Conservation (phyloP, 2,113 vertebrate genomes). For the Neolamprologus brichardi region DNA sequence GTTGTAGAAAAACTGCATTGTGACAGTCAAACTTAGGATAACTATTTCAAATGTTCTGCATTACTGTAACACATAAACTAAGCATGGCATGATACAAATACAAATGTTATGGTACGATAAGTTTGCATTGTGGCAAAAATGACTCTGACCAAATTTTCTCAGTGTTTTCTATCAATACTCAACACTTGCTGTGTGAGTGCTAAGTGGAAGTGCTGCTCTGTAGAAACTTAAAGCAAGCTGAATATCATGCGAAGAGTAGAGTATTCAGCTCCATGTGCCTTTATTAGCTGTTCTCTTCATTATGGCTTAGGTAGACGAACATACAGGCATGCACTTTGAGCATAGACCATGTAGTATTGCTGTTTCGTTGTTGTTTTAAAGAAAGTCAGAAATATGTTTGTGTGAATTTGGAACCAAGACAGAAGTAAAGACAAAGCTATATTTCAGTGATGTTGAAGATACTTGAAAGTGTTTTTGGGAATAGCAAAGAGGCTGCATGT, state of each 20-base stretch:
- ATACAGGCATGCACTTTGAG: constrained; percentile 11
- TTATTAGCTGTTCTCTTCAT: constrained; percentile 15
- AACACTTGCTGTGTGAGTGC: constrained; percentile 2
- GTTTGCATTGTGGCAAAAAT: constrained; percentile 37
- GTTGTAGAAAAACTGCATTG: not conserved
- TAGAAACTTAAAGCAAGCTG: constrained; percentile 1
- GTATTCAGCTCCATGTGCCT: constrained; percentile 53
- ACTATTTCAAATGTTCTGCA: not conserved
- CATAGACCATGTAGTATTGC: constrained; percentile 39
- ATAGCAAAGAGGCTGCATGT: constrained; percentile 12
- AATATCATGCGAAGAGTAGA: not conserved
- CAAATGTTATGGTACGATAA: not conserved
- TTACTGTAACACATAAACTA: constrained; percentile 16
- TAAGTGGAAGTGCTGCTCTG: constrained; percentile 17
- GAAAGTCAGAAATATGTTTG: not conserved
- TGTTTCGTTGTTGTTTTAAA: constrained; percentile 32
- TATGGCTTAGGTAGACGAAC: constrained; percentile 5
- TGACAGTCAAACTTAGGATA: not conserved
- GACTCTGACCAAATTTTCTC: constrained; percentile 26
- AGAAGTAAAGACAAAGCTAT: not conserved
- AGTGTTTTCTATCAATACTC: constrained; percentile 20
- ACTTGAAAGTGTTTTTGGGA: constrained; percentile 47
- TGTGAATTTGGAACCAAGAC: not conserved
- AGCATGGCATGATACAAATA: constrained; percentile 31
- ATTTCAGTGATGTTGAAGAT: constrained; percentile 6